phyloP scores from a whole-genome alignment of 2,888 invertebrate genomes.

The Prostheceraeus crozeri region DNA sequence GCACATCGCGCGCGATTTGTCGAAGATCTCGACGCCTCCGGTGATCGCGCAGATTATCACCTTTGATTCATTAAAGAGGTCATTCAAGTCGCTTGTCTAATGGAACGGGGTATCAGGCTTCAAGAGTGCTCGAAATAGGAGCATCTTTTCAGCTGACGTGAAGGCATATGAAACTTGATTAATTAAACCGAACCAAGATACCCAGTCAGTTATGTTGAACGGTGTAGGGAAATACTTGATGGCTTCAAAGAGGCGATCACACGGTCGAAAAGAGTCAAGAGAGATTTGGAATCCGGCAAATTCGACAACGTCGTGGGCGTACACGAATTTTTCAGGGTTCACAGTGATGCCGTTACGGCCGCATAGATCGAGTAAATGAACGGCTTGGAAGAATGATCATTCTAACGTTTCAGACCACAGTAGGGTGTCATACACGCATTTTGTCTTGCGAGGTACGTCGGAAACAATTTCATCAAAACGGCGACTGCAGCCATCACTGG shows the following conservation, averaged over 20 bases:
- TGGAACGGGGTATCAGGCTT: slow-evolving; percentile 36
- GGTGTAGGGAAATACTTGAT: slow-evolving; percentile 37
- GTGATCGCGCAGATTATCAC: slow-evolving; percentile 29
- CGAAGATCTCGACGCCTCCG: slow-evolving; percentile 20
- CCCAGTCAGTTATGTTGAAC: slow-evolving; percentile 2
- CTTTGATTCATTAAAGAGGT: slow-evolving; percentile 39
- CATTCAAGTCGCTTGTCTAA: slow-evolving; percentile 39
- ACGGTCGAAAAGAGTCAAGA: slow-evolving; percentile 40
- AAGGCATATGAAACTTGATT: slow-evolving; percentile 41
- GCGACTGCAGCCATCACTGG: slow-evolving; percentile 22
- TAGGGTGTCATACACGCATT: slow-evolving; percentile 40
- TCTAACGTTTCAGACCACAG: slow-evolving; percentile 41
- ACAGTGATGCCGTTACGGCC: slow-evolving; percentile 40
- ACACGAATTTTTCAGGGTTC: slow-evolving; percentile 40
- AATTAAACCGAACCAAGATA: slow-evolving; percentile 43
- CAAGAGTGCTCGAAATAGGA: slow-evolving; percentile 40
- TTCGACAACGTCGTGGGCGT: slow-evolving; percentile 38
- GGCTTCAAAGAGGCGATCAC: slow-evolving; percentile 39
- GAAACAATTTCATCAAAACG: slow-evolving; percentile 19
- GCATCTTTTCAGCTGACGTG: slow-evolving; percentile 40
- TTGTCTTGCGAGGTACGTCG: slow-evolving; percentile 7
- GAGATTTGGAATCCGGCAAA: slow-evolving; percentile 40
- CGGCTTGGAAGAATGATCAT: slow-evolving; percentile 41
- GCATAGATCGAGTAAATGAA: slow-evolving; percentile 41
- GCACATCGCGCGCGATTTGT: slow-evolving; percentile 9